Base-by-base conservation (phyloP, 2,113 vertebrate genomes). In the Telmatochromis sp. region DNA sequence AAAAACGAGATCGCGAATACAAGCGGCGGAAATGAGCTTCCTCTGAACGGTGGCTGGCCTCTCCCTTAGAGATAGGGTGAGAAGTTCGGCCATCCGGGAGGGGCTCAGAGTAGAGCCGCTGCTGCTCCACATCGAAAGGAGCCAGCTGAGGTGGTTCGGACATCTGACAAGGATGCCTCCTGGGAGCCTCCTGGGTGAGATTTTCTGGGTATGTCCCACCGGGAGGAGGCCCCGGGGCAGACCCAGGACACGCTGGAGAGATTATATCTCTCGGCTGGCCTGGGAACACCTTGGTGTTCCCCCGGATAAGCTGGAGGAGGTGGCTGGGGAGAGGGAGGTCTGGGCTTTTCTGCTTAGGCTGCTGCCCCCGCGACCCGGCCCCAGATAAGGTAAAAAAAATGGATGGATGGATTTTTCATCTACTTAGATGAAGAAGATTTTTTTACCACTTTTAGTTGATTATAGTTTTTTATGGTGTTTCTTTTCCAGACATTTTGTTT, bases 31-130 rank as follows among this genome's bases (percentile, higher is more conserved):
- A 54, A 54, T 54, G n/a, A 2, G 51, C 51, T 21, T 54, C 1
- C 51, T 54, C n/a, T 0, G 1, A 54, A 54, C 5, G 51, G 1
- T 11, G n/a, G n/a, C 51, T 0, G n/a, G n/a, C 3, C 9, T 54
- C n/a, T 54, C 23, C 23, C 23, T 26, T 26, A 26, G 23, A 4
- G 23, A 26, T 2, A 26, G 23, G 23, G 23, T 26, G 23, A 26
- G 23, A 26, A 26, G 23, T 26, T 26, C 23, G 4, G 23, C 23
- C 23, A 26, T 26, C 23, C 23, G 23, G 23, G 23, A 26, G 23
- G 23, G 23, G 23, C 23, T 26, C 23, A 26, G 23, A 26, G 23
- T 26, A 26, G 23, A 26, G 23, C 23, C 23, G 23, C 23, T 26
- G 23, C 23, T 26, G 1, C 23, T 26, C 23, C 23, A 26, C 23